Base-by-base conservation (phyloP, 2,888 invertebrate species). In the Schizaphis graminum region DNA sequence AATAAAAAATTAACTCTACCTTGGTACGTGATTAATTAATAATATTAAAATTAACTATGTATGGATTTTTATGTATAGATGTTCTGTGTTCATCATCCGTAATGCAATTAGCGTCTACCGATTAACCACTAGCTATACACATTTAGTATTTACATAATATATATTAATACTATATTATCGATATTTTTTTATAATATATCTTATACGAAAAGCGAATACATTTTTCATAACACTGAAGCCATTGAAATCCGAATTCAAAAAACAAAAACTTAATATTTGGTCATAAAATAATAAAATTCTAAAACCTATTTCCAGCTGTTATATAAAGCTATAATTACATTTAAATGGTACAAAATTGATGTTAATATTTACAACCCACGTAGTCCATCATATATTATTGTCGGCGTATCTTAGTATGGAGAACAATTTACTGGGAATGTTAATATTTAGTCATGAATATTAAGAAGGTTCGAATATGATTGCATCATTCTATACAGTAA, bases 341-440 rank as follows among this genome's bases (percentile, higher is more conserved):
- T 61, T 21, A 47, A 67, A 90, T 47, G 47, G n/a, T n/a, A 61
- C 49, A 35, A 44, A 87, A 92, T 87, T 47, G 24, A 87, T 41
- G 35, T 49, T 87, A 87, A 92, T 49, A 35, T 92, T 61, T 61
- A 92, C 92, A 88, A 67, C 67, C 41, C 88, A 92, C 92, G 67
- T n/a, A n/a, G n/a, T 87, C 21, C 28, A 7, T 53, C 28, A 7
- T 53, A 16, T n/a, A 41, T 41, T 41, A 53, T 92, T 88, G 67
- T 88, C 41, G 67, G 49, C 67, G 13, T 28, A 87, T 26, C 41
- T 16, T 28, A 91, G 28, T n/a, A 8, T 35, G 3, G n/a, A 67
- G 35, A 88, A 88, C 41, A 24, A 87, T 92, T 61, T 47, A 26
- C 26, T 57, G 16, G 3, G 85, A 92, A 92, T 92, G 47, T 67